A percentile compares a stretch with the other conserved stretches of the same genome.
Evolutionary conservation across 2,113 vertebrate genomes (phyloP).

Genomic region (Dicerorhinus sumatrensis): DNA sequence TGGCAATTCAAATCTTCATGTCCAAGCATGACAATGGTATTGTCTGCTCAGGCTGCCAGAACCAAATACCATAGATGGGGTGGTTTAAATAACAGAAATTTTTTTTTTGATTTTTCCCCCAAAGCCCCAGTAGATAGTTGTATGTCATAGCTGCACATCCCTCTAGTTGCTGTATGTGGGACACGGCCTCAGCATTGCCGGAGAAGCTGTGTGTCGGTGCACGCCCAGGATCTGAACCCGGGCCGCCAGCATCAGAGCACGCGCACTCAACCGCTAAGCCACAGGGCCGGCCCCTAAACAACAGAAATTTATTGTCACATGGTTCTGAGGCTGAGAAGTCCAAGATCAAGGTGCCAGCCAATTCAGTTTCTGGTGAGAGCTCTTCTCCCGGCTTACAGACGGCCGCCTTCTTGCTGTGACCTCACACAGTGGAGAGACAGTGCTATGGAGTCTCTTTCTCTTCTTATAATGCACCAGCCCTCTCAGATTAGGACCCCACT

Average conservation of each 20-base stretch:
- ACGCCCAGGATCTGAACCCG: no score
- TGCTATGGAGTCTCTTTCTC: no score
- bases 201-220: no score
- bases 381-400: not conserved
- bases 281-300: not conserved
- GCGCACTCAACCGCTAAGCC: no score
- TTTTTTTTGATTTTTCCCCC: no score
- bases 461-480: not conserved
- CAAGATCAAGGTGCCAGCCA: not conserved
- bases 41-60: not conserved
- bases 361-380: not conserved
- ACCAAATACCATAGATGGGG: not conserved
- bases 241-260: no score
- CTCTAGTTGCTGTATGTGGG: no score
- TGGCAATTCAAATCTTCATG: conserved; percentile 2
- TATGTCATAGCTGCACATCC: no score
- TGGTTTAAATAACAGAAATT: not conserved
- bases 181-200: no score
- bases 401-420: not conserved
- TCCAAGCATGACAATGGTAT: not conserved
- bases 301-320: not conserved
- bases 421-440: not conserved
- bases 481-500: not conserved
- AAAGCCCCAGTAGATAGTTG: no score
- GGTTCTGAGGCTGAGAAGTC: not conserved